These are phyloP conservation scores for Colletes gigas DNA, from an alignment of 1,140 invertebrate genomes.

Conservation along the genomic window DNA sequence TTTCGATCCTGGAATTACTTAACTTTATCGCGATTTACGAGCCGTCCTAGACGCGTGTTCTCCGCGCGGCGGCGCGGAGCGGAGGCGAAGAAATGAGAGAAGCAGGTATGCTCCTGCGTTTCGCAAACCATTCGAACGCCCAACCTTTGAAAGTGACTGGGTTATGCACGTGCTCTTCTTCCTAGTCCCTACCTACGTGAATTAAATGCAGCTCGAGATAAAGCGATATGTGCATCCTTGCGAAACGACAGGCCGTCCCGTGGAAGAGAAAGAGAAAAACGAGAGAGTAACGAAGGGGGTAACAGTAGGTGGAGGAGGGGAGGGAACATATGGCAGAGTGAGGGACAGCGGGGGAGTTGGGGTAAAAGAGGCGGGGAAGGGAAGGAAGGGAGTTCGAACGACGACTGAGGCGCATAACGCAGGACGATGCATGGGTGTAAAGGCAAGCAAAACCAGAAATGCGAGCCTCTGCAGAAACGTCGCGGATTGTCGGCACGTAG, in stretches of 20 bases:
- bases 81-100: neutral
- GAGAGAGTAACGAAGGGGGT: conserved; percentile 11
- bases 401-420: conserved; percentile 54
- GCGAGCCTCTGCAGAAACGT: conserved; percentile 39
- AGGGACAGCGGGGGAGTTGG: conserved; percentile 8
- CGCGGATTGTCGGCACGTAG: conserved; percentile 45
- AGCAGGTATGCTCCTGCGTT: conserved; percentile 62
- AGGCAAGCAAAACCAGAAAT: conserved; percentile 56
- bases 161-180: conserved; percentile 66
- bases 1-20: conserved; percentile 59
- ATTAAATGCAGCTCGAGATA: conserved; percentile 66
- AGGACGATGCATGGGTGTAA: conserved; percentile 59
- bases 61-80: neutral
- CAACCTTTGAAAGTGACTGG: conserved; percentile 69
- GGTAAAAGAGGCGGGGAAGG: too few relatives aligned
- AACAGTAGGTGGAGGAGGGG: conserved; percentile 35
- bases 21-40: conserved; percentile 59
- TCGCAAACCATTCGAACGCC: conserved; percentile 66
- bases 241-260: conserved; percentile 62
- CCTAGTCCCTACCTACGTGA: conserved; percentile 67
- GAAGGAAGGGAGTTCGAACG: conserved; percentile 6
- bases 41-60: conserved; percentile 43
- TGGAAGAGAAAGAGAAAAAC: conserved; percentile 1
- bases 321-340: conserved; percentile 6
- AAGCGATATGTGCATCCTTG: conserved; percentile 67